Percentiles rank a stretch among this genome's conserved stretches.
Evolutionary conservation across 1,140 invertebrate species (phyloP).

Genomic region (Callitettix versicolor): DNA sequence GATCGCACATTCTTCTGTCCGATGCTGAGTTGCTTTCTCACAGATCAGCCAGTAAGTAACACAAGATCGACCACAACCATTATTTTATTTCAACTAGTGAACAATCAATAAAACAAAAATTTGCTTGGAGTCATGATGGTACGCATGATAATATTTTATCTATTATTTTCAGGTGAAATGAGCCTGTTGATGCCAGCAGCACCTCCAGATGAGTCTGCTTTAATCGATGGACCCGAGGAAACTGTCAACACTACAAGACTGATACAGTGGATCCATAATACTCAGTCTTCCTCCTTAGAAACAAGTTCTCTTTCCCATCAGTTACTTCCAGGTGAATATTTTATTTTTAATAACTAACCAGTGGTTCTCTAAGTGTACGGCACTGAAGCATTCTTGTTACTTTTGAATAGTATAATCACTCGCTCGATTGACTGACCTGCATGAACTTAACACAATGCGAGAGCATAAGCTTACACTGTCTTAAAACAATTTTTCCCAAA

Average conservation of each 20-base stretch:
- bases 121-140: too few relatives aligned
- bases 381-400: too few relatives aligned
- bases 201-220: constrained; percentile 22
- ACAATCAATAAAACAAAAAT: too few relatives aligned
- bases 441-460: too few relatives aligned
- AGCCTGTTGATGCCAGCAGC: constrained; percentile 26
- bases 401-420: too few relatives aligned
- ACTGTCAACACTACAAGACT: constrained; percentile 1
- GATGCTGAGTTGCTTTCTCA: constrained; percentile 20
- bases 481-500: too few relatives aligned
- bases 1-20: constrained; percentile 30
- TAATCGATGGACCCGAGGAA: constrained; percentile 20
- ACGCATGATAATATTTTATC: too few relatives aligned
- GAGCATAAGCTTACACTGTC: too few relatives aligned
- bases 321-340: neutral
- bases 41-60: constrained; percentile 24
- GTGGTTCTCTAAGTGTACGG: too few relatives aligned
- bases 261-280: constrained; percentile 16
- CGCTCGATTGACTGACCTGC: too few relatives aligned
- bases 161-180: constrained; percentile 29
- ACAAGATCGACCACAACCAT: neutral
- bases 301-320: neutral
- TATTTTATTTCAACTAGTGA: too few relatives aligned
- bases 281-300: neutral
- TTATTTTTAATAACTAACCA: too few relatives aligned